Conservation (phyloP, 1,140 invertebrate species). For the Zophobas atratus region DNA sequence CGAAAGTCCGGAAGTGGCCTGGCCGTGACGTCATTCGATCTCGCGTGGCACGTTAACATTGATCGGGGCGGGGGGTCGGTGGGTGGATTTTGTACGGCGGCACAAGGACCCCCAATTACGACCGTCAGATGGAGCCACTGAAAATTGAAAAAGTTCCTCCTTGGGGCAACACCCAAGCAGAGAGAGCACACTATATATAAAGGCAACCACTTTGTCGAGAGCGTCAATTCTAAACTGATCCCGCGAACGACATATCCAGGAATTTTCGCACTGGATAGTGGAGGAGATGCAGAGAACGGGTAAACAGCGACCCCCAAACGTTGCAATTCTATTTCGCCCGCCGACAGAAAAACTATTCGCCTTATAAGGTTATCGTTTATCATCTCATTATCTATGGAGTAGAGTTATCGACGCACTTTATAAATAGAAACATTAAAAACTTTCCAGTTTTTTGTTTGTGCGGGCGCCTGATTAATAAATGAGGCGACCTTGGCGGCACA, state of each 20-base stretch:
- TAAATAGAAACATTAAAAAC: conserved; percentile 15
- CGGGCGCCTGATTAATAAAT: conserved; percentile 1
- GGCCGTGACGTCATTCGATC: conserved; percentile 56
- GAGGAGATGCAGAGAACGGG: neutral
- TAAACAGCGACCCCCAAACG: conserved; percentile 20
- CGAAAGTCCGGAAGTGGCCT: conserved; percentile 53
- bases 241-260: conserved; percentile 29
- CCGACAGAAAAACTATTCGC: neutral
- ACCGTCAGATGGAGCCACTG: conserved; percentile 59
- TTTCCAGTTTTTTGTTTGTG: conserved; percentile 1
- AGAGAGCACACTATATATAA: conserved; percentile 24
- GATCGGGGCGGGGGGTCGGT: conserved; percentile 52
- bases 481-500: neutral
- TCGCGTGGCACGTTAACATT: conserved; percentile 60
- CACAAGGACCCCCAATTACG: conserved; percentile 57
- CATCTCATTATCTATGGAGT: conserved; percentile 8
- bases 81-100: conserved; percentile 39
- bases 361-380: conserved; percentile 16
- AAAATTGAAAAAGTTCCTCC: conserved; percentile 59
- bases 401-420: conserved; percentile 17
- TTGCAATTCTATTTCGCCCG: conserved; percentile 9
- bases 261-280: conserved; percentile 1
- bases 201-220: conserved; percentile 35
- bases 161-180: conserved; percentile 46
- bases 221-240: conserved; percentile 38